These are phyloP conservation scores for Pandemis corylana DNA, from an alignment of 2,888 invertebrate genomes.

Conservation along the genomic window DNA sequence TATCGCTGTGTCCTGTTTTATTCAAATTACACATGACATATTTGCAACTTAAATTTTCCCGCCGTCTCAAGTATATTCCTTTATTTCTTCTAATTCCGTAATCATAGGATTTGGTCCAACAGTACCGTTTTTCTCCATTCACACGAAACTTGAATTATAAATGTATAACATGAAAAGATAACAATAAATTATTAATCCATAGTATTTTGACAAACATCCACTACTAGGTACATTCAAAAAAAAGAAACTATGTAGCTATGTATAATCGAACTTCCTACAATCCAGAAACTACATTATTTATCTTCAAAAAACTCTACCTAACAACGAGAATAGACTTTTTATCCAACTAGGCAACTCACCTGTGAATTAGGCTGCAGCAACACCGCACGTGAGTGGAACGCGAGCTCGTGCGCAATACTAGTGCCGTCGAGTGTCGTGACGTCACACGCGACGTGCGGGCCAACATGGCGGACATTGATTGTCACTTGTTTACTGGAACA, in stretches of 20 bases:
- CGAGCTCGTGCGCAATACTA: slow-evolving; percentile 26
- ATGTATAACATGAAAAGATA: slow-evolving; percentile 9
- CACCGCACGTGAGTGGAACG: slow-evolving; percentile 29
- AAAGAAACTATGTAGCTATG: too few species aligned
- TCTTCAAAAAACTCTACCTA: too few species aligned
- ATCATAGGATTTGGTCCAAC: neutral
- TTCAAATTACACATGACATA: neutral
- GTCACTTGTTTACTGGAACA: slow-evolving; percentile 19
- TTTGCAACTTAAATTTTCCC: slow-evolving; percentile 1
- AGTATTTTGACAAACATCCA: neutral
- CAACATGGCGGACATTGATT: slow-evolving; percentile 13
- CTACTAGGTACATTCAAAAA: neutral
- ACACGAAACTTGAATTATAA: neutral
- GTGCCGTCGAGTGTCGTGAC: slow-evolving; percentile 27
- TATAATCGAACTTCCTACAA: too few species aligned
- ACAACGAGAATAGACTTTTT: neutral
- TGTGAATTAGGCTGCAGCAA: slow-evolving; percentile 16
- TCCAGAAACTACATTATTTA: too few species aligned
- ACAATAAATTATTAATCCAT: neutral
- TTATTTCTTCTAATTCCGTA: neutral
- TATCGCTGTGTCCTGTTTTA: neutral
- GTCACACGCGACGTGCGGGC: slow-evolving; percentile 21
- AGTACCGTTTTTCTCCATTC: neutral
- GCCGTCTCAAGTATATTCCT: neutral
- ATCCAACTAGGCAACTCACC: slow-evolving; percentile 17